These are phyloP conservation scores for Delphinapterus leucas DNA, from an alignment of 2,113 vertebrate species.

Conservation along the genomic window DNA sequence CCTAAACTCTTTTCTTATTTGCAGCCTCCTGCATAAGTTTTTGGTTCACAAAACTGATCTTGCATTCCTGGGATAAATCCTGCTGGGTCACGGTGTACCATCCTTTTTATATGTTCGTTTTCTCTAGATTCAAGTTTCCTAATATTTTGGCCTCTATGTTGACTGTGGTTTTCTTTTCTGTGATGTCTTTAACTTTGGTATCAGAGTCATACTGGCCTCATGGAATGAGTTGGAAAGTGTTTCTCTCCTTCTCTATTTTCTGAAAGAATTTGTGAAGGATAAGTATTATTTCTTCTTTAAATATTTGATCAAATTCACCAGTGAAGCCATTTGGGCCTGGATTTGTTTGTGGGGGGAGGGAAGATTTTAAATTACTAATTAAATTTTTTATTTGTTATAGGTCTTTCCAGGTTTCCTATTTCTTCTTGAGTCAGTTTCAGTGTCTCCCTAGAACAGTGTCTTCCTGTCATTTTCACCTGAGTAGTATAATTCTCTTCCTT, in stretches of 20 bases:
- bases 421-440: background rate
- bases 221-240: background rate
- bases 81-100: too few species aligned
- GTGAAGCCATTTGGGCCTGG: background rate
- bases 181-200: background rate
- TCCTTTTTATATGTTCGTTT: background rate
- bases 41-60: background rate
- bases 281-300: background rate
- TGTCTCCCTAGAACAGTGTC: background rate
- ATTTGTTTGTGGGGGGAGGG: background rate
- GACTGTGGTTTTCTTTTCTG: background rate
- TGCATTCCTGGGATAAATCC: background rate
- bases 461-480: background rate
- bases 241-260: background rate
- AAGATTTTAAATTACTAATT: background rate
- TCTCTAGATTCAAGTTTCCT: background rate
- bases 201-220: background rate
- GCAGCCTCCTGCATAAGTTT: too few species aligned
- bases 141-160: background rate
- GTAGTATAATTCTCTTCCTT: background rate
- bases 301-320: background rate
- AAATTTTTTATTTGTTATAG: background rate
- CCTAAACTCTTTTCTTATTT: too few species aligned
- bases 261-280: background rate
- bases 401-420: background rate